Base-by-base conservation (phyloP, 2,888 invertebrate species). In the Cantharis nigra region DNA sequence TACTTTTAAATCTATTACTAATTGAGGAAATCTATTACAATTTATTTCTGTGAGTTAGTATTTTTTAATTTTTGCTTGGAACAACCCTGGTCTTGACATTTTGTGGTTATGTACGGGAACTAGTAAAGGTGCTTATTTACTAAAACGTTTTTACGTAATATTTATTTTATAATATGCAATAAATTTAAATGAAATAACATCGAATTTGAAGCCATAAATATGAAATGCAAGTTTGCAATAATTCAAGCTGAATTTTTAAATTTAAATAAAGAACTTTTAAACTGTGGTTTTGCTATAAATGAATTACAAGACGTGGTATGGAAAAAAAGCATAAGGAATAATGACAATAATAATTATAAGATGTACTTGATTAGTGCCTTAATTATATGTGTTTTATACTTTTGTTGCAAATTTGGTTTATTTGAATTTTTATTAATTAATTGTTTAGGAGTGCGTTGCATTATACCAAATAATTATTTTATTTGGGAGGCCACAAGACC, bases 401-500 rank as follows among this genome's bases (percentile, higher is more conserved):
- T 82, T 72, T 79, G 81, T 33, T 82, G 79, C 69, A 78, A 82
- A 72, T 75, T 64, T 71, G 79, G 78, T 64, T 62, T 83, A 13
- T 78, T 82, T 64, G 79, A 82, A 69, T 69, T 78, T 20, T 71
- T 84, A 67, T 64, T 82, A 70, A 82, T 81, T 62, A 83, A 89
- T 82, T 81, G 92, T 81, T 83, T 92, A 82, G 91, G 92, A 83
- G 90, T 92, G 81, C 91, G 95, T 85, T 97, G 97, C 89, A 89
- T 96, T 80, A 86, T 97, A 85, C 93, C 94, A 81, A 95, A 95
- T 88, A 96, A 96, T 90, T 95, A 95, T 87, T 90, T 97, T 78
- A 89, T 96, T 81, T 96, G 96, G 96, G 97, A 97, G 89, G 94
- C 95, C 72, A 94, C 96, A 20, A 90, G 97, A 81, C 97, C 97